Percentiles rank a stretch among this genome's conserved stretches.
phyloP scores from a whole-genome alignment of 2,113 vertebrate genomes.

The Irena cyanogastra region DNA sequence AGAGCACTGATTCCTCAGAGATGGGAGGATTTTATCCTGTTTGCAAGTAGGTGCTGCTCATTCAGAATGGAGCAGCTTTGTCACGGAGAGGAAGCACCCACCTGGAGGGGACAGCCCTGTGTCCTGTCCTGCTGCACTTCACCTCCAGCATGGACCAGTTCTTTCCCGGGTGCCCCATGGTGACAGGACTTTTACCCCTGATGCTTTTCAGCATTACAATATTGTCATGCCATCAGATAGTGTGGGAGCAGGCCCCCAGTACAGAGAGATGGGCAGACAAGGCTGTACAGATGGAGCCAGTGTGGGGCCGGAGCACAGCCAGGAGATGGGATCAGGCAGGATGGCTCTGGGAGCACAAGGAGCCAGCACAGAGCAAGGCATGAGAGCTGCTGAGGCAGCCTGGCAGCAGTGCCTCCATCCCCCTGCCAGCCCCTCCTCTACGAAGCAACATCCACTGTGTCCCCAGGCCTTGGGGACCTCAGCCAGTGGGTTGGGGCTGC shows the following conservation, averaged over 20 bases:
- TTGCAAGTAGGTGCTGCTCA: background rate
- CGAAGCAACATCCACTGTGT: fast-evolving
- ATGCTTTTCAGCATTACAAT: background rate
- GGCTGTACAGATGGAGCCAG: background rate
- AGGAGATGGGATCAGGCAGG: background rate
- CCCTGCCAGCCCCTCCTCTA: background rate
- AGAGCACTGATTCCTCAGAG: background rate
- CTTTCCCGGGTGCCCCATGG: background rate
- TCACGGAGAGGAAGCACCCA: background rate
- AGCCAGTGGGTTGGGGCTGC: fast-evolving
- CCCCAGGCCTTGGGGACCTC: background rate
- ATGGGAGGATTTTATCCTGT: background rate
- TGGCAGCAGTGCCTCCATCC: background rate
- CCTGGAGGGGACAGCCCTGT: fast-evolving
- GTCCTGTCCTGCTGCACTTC: background rate
- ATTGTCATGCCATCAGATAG: background rate
- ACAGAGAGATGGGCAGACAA: background rate
- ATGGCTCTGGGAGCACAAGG: background rate
- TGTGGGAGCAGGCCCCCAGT: background rate
- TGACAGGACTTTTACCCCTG: background rate
- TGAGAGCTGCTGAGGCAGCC: background rate
- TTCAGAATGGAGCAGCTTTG: background rate
- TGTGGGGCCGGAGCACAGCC: background rate
- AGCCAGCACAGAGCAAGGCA: fast-evolving
- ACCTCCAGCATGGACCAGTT: background rate